A percentile compares a stretch with the other conserved stretches of the same genome.
Evolutionary conservation across 2,888 invertebrate genomes (phyloP).

Genomic region (Chouioia cunea): DNA sequence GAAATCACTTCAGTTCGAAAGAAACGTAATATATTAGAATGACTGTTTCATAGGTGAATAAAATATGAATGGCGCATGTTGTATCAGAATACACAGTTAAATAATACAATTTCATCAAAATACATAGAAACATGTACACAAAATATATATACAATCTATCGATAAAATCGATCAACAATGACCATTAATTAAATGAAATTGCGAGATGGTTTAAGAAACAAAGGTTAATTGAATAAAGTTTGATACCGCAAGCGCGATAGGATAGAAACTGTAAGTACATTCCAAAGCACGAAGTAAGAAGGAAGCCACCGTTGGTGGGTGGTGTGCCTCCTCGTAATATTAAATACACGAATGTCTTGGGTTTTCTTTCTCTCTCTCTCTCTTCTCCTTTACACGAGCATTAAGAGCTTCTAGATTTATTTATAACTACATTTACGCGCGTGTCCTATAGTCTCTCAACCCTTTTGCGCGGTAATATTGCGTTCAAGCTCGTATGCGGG

Average conservation of each 20-base stretch:
- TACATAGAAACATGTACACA: no score
- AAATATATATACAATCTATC: no score
- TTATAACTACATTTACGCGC: slow-evolving; percentile 69
- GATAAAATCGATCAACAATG: no score
- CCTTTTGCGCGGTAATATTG: slow-evolving; percentile 60
- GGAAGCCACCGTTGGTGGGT: slow-evolving; percentile 12
- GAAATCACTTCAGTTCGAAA: no score
- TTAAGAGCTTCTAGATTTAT: slow-evolving; percentile 69
- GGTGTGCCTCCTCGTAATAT: slow-evolving; percentile 1
- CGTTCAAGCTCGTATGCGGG: slow-evolving; percentile 51
- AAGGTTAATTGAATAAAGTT: slow-evolving; percentile 44
- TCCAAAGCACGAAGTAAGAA: slow-evolving; percentile 30
- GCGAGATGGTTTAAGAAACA: background rate
- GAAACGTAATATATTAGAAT: no score
- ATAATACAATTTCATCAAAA: no score
- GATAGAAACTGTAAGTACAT: slow-evolving; percentile 44
- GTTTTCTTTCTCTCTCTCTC: slow-evolving; percentile 40
- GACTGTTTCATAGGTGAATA: no score
- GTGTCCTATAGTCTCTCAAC: slow-evolving; percentile 57
- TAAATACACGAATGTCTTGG: slow-evolving; percentile 46
- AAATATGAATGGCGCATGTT: no score
- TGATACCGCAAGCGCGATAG: slow-evolving; percentile 39
- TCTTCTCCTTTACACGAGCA: slow-evolving; percentile 56
- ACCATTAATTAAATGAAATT: no score
- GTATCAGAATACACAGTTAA: no score